phyloP scores from a whole-genome alignment of 2,113 vertebrate species.

The Hippocampus barbouri region DNA sequence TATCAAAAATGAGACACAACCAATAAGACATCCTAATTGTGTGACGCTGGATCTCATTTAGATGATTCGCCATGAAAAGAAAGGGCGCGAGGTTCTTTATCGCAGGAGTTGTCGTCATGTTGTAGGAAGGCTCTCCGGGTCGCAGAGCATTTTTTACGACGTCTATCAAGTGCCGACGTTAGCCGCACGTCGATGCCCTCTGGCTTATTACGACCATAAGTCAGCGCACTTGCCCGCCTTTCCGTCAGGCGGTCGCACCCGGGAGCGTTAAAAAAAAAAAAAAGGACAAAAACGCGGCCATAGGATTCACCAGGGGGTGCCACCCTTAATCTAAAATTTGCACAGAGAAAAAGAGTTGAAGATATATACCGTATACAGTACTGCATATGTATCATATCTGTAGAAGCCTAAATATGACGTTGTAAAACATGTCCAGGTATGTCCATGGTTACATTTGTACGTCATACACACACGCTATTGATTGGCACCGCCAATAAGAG shows the following conservation, averaged over 20 bases:
- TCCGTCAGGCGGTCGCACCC: background rate
- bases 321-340: background rate
- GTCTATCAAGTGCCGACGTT: background rate
- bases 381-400: no score
- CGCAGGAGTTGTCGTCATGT: background rate
- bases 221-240: background rate
- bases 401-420: background rate
- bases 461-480: background rate
- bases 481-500: background rate
- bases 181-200: background rate
- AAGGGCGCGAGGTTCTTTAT: background rate
- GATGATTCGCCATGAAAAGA: background rate
- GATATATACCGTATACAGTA: no score
- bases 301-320: background rate
- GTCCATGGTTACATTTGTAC: background rate
- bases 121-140: background rate
- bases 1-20: background rate
- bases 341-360: background rate
- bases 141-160: background rate
- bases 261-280: background rate
- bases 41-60: background rate
- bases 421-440: background rate
- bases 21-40: background rate
- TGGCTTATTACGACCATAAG: conserved; percentile 1
- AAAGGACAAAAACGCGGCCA: background rate